Conservation (phyloP, 1,140 invertebrate genomes). For the Antheraea mylitta region DNA sequence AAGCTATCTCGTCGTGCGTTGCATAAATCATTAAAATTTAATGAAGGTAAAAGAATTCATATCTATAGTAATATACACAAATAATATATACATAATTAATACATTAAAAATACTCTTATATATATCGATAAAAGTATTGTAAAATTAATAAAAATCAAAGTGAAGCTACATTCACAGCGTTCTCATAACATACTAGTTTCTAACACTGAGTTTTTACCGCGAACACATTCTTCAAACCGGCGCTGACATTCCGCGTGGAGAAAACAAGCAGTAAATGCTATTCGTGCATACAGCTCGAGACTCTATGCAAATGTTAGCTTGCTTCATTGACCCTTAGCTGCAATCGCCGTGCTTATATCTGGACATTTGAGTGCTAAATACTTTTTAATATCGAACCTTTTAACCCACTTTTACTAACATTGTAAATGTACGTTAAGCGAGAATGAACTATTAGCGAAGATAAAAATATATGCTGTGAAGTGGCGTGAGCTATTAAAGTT, state of each 20-base stretch:
- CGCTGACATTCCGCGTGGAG: slow-evolving; percentile 42
- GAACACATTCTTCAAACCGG: slow-evolving; percentile 53
- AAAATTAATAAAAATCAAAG: not conserved
- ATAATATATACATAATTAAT: too few relatives aligned
- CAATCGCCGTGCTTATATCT: not conserved
- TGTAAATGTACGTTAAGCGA: too few relatives aligned
- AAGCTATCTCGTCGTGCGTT: too few relatives aligned
- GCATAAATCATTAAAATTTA: too few relatives aligned
- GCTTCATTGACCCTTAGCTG: not conserved
- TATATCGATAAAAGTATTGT: not conserved
- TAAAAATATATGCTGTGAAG: too few relatives aligned
- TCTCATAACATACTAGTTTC: slow-evolving; percentile 16
- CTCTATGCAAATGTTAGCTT: slow-evolving; percentile 26
- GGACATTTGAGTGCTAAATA: not conserved
- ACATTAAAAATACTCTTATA: too few relatives aligned
- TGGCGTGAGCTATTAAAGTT: too few relatives aligned
- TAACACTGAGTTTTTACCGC: slow-evolving; percentile 51
- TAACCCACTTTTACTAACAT: too few relatives aligned
- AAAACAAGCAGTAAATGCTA: slow-evolving; percentile 44
- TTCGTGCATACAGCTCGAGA: slow-evolving; percentile 27
- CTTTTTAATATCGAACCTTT: too few relatives aligned
- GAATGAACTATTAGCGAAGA: too few relatives aligned
- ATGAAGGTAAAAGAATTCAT: too few relatives aligned
- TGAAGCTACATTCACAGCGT: slow-evolving; percentile 34
- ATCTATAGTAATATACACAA: too few relatives aligned